These are phyloP conservation scores for Channallabes apus DNA, from an alignment of 2,797 vertebrate species.

Conservation along the genomic window DNA sequence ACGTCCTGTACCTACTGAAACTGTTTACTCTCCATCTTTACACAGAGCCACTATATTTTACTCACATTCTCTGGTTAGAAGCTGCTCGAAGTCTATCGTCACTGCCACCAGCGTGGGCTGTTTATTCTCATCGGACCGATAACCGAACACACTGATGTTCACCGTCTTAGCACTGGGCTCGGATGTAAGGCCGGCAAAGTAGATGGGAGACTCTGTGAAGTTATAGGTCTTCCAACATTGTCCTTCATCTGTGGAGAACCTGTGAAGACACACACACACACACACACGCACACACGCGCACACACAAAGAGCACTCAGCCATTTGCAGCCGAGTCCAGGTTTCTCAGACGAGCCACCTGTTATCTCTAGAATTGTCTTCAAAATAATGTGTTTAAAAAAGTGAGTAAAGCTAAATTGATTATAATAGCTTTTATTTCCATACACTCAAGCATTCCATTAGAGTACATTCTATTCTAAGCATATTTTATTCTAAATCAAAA, in stretches of 20 bases:
- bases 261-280: conserved; percentile 49
- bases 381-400: too few species aligned
- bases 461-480: too few species aligned
- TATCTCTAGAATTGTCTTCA: not conserved
- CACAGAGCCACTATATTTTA: not conserved
- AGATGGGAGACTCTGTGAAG: conserved; percentile 79
- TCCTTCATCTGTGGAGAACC: conserved; percentile 81
- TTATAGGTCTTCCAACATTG: conserved; percentile 79
- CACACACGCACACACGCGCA: not conserved
- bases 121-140: conserved; percentile 71
- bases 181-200: conserved; percentile 75
- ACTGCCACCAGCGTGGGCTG: conserved; percentile 79
- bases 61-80: conserved; percentile 78
- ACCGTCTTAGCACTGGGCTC: conserved; percentile 78
- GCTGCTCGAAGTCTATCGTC: conserved; percentile 79
- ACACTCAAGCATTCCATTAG: too few species aligned
- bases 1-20: not conserved
- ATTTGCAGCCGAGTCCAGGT: not conserved
- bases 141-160: conserved; percentile 81
- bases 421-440: too few species aligned
- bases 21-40: not conserved
- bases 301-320: not conserved
- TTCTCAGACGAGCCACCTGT: not conserved
- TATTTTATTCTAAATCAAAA: too few species aligned
- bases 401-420: too few species aligned